Evolutionary conservation across 2,797 vertebrate genomes (phyloP), one percentile per base, ranked within the genome.

Genomic region (Cetoscarus ocellatus): DNA sequence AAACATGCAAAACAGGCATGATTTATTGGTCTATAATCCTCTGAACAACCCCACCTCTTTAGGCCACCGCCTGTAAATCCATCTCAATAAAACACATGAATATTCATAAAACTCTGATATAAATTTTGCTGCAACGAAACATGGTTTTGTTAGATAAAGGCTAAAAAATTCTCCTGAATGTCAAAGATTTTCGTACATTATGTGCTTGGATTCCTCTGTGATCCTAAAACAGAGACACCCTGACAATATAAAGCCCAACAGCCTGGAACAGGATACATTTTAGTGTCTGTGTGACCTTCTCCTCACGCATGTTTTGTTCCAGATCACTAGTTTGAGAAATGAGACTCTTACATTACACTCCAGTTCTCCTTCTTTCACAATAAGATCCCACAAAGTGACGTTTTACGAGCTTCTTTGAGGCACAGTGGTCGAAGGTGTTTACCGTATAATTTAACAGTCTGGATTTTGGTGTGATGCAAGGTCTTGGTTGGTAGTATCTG

Each of bases 1-100:
- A 84, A 81, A 75, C 69, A 80, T 55, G 57, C 61, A 61, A 88
- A 87, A 82, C 61, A 53, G 44, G 40, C 70, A 58, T 86, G 79
- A 88, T 86, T 86, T 79, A 77, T 70, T 35, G 45, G 56, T 57
- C 65, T 64, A 10, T 68, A 78, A 75, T 76, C 61, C 55, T 59
- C 55, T 27, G 66, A 82, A 75, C 61, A 55, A 61, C 70, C 61
- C 39, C 76, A 66, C 77, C 75, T 82, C 68, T 72, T 66, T 60
- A 58, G 67, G 69, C 74, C 18, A 39, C 48, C 0, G 18, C 27
- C 53, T 75, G 63, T 70, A 77, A 79, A 77, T 70, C 47, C 61
- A 17, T 68, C 44, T 53, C 36, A 50, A n/a, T 34, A 59, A 79
- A 73, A 58, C 53, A 61, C 6, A 56, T 42, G 62, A 75, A 58